These are phyloP conservation scores for Drosophila albomicans DNA, from an alignment of 1,140 invertebrate species.

Conservation along the genomic window DNA sequence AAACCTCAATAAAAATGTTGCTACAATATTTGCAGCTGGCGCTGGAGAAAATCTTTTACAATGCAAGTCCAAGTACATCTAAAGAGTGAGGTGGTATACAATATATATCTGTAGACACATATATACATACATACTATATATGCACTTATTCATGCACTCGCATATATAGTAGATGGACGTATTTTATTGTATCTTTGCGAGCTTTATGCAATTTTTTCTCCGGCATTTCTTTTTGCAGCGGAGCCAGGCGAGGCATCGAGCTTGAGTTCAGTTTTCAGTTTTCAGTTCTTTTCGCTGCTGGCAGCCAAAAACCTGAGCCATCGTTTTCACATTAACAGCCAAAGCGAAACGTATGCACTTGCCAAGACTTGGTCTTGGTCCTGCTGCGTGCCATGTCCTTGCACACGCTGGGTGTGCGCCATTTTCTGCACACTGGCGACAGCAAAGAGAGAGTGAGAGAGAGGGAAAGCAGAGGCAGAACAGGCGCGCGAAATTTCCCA, in stretches of 20 bases:
- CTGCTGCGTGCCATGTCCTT: slow-evolving; percentile 49
- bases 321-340: slow-evolving; percentile 83
- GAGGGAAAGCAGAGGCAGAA: slow-evolving; percentile 15
- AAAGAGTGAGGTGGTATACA: slow-evolving; percentile 25
- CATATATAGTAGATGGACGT: slow-evolving; percentile 29
- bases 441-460: not conserved
- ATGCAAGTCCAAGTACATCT: slow-evolving; percentile 60
- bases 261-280: not conserved
- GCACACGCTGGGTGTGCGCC: slow-evolving; percentile 1
- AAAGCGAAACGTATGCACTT: slow-evolving; percentile 80
- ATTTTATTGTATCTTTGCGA: slow-evolving; percentile 41
- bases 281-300: slow-evolving; percentile 25
- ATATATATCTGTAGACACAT: slow-evolving; percentile 17
- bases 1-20: slow-evolving; percentile 83
- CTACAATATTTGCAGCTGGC: slow-evolving; percentile 80
- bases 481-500: slow-evolving; percentile 77
- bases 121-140: slow-evolving; percentile 22
- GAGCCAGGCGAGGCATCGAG: not conserved
- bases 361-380: slow-evolving; percentile 48
- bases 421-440: slow-evolving; percentile 34
- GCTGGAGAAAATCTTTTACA: slow-evolving; percentile 67
- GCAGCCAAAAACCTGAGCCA: slow-evolving; percentile 78
- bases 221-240: slow-evolving; percentile 30
- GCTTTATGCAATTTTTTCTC: slow-evolving; percentile 67
- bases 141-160: slow-evolving; percentile 47